Percentiles rank a stretch among this genome's conserved stretches.
Conservation (phyloP, 35 echinoderm and acorn worm species). For the Ophioderma brevispina region DNA sequence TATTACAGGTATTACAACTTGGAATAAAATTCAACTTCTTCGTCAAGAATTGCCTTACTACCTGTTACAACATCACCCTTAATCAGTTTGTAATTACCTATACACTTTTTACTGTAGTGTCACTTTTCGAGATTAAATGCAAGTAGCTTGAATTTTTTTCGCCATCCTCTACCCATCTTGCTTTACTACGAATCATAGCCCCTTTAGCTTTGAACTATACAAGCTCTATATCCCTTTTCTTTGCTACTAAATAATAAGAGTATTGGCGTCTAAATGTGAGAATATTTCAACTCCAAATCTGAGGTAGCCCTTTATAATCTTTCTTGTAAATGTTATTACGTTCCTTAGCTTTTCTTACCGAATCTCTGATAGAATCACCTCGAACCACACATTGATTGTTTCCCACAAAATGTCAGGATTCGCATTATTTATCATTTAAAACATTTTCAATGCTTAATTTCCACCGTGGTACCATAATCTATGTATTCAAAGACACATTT, state of each 20-base stretch:
- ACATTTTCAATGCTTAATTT: neutral
- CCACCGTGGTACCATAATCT: neutral
- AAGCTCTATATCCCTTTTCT: neutral
- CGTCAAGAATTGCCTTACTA: no score
- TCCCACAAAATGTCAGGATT: neutral
- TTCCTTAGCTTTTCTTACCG: neutral
- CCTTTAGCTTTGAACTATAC: neutral
- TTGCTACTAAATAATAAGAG: no score
- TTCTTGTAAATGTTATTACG: neutral
- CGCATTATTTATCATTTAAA: neutral
- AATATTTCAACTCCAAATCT: neutral
- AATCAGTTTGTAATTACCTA: no score
- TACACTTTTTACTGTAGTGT: no score
- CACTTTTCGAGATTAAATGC: neutral
- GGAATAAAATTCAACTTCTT: no score
- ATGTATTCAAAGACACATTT: neutral
- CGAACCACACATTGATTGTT: neutral
- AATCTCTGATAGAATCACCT: neutral
- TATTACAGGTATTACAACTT: no score
- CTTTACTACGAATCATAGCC: no score
- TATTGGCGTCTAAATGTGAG: no score
- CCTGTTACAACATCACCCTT: no score
- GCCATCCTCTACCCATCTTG: neutral
- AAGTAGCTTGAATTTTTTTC: neutral
- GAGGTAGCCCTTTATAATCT: neutral